Base-by-base conservation (phyloP, 2,113 vertebrate species). In the Rhea americana region DNA sequence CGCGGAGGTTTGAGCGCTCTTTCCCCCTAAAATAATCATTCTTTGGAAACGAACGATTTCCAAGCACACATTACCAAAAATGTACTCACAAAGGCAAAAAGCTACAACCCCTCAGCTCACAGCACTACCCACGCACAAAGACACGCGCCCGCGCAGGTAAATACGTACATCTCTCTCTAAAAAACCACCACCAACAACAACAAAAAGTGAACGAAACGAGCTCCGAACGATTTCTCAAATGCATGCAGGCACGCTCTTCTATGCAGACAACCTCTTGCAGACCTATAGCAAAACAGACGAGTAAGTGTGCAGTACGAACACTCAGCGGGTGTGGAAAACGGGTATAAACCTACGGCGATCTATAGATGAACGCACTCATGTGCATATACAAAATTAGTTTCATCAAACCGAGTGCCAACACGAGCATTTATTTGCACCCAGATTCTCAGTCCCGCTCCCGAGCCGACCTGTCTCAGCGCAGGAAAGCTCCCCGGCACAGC, bases 241-340 rank as follows among this genome's bases (percentile, higher is more conserved):
- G 17, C 7, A 5, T 15, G 24, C 51, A 51, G 68, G 7, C 6
- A 6, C 32, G 3, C 4, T 17, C 53, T 62, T 72, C 39, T 5
- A 43, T 55, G 22, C 21, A 37, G 48, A 4, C 77, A 62, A 6
- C 20, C 61, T 1, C 55, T 74, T 39, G 8, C 62, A 11, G 18
- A 8, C 13, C 45, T 6, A 4, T 22, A 72, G 17, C 30, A 12
- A 50, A 25, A 0, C 6, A 51, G 39, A 18, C 13, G 9, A 26
- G 11, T 35, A 2, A 1, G 2, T 21, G 25, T 3, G 32, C 25
- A 4, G 4, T 8, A 1, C 0, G 16, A 11, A 4, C 4, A 2
- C 7, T 6, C 4, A 6, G 13, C 39, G 11, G 4, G 9, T 2
- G 2, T 1, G 37, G 22, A 5, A 26, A 4, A 30, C 17, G 18